phyloP scores from a whole-genome alignment of 1,140 invertebrate genomes.

The Apis dorsata region DNA sequence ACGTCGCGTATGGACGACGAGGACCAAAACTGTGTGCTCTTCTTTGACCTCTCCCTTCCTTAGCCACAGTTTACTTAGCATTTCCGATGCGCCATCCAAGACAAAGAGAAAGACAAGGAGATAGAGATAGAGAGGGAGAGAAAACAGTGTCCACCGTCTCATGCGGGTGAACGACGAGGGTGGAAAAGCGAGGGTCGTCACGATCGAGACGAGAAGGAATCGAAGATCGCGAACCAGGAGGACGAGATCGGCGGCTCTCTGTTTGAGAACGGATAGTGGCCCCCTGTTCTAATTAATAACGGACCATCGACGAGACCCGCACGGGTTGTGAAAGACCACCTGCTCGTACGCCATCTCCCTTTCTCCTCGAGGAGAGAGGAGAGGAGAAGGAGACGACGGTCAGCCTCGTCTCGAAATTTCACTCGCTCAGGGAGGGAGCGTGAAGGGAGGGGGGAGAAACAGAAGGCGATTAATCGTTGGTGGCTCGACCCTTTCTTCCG shows the following conservation, averaged over 20 bases:
- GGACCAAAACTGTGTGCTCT: too few species aligned
- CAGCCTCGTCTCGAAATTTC: slow-evolving; percentile 30
- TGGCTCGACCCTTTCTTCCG: background rate
- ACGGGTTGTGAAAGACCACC: slow-evolving; percentile 35
- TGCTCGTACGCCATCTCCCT: background rate
- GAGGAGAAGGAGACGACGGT: background rate
- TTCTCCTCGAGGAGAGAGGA: background rate
- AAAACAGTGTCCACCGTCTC: background rate
- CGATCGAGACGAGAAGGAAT: slow-evolving; percentile 19
- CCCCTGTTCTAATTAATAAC: slow-evolving; percentile 66
- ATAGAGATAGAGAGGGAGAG: background rate
- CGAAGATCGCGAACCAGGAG: slow-evolving; percentile 43
- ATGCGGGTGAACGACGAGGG: slow-evolving; percentile 36
- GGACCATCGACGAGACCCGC: slow-evolving; percentile 51
- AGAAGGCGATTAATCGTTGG: slow-evolving; percentile 25
- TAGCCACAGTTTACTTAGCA: slow-evolving; percentile 76
- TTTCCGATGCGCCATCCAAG: slow-evolving; percentile 76
- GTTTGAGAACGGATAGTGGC: slow-evolving; percentile 63
- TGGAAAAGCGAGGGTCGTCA: background rate
- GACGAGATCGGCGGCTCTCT: slow-evolving; percentile 41
- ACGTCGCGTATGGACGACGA: background rate
- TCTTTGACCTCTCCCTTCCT: slow-evolving; percentile 43
- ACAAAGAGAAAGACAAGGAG: background rate
- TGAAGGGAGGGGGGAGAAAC: background rate
- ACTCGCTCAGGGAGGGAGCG: background rate